These are phyloP conservation scores for Ypsolopha sequella DNA, from an alignment of 2,888 invertebrate genomes.

Conservation along the genomic window DNA sequence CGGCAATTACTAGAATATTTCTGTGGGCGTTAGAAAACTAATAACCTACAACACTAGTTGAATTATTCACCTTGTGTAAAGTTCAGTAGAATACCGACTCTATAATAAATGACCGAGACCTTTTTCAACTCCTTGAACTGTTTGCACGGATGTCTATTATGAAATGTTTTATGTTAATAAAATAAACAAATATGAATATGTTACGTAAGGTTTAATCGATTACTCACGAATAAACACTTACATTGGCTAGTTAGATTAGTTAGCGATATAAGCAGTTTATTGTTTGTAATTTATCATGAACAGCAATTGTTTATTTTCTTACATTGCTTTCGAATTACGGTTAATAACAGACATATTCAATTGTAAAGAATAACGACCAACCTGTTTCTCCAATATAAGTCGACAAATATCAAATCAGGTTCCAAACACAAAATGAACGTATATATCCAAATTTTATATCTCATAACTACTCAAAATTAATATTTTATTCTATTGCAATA, in stretches of 20 bases:
- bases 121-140: slow-evolving; percentile 25
- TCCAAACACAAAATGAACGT: no score
- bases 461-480: no score
- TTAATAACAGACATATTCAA: not conserved
- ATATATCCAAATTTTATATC: no score
- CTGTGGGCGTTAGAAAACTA: slow-evolving; percentile 34
- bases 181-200: slow-evolving; percentile 8
- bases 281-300: slow-evolving; percentile 2
- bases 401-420: no score
- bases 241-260: slow-evolving; percentile 3
- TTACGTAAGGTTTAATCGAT: slow-evolving; percentile 2
- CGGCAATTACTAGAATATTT: slow-evolving; percentile 1
- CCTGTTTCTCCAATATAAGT: not conserved
- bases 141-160: slow-evolving; percentile 9
- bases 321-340: not conserved
- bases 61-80: slow-evolving; percentile 47
- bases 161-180: slow-evolving; percentile 12
- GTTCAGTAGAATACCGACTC: slow-evolving; percentile 21
- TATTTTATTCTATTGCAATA: no score
- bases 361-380: not conserved
- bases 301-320: not conserved
- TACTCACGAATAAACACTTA: slow-evolving; percentile 2
- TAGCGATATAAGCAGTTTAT: not conserved
- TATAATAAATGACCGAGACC: slow-evolving; percentile 30
- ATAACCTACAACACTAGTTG: slow-evolving; percentile 20